Evolutionary conservation across 1,140 invertebrate genomes (phyloP).

Genomic region (Listronotus oregonensis): DNA sequence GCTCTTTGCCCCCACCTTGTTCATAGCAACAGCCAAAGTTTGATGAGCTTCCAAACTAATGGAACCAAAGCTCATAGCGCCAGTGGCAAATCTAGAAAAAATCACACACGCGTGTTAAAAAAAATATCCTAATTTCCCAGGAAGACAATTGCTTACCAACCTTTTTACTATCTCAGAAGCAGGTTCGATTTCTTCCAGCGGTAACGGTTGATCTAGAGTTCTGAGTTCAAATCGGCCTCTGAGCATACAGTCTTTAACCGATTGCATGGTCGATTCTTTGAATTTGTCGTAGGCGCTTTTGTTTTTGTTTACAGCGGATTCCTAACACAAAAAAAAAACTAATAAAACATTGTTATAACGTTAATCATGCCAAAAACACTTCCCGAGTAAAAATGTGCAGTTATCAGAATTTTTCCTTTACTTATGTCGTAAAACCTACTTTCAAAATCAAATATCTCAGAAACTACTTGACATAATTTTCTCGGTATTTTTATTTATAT

Average conservation of each 20-base stretch:
- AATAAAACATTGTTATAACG: no score
- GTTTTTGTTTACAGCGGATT: conserved; percentile 85
- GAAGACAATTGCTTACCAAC: background rate
- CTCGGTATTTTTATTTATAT: no score
- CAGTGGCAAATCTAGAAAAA: conserved; percentile 67
- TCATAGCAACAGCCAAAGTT: conserved; percentile 96
- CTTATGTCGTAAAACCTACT: no score
- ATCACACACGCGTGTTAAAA: background rate
- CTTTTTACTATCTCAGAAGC: conserved; percentile 90
- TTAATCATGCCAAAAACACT: no score
- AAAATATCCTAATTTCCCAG: no score
- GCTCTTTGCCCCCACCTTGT: conserved; percentile 78
- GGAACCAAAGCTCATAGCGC: conserved; percentile 92
- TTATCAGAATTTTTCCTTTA: no score
- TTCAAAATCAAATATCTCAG: no score
- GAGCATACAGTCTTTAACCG: conserved; percentile 85
- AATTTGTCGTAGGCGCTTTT: conserved; percentile 85
- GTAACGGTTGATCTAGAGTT: conserved; percentile 74
- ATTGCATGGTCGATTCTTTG: conserved; percentile 84
- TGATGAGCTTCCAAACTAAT: conserved; percentile 93
- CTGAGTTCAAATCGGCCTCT: conserved; percentile 90
- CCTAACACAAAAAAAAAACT: conserved; percentile 44
- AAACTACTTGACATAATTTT: no score
- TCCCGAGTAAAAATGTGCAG: no score
- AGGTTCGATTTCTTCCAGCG: conserved; percentile 86